These are phyloP conservation scores for Hydropsyche tenuis DNA, from an alignment of 1,140 invertebrate species.

Conservation along the genomic window DNA sequence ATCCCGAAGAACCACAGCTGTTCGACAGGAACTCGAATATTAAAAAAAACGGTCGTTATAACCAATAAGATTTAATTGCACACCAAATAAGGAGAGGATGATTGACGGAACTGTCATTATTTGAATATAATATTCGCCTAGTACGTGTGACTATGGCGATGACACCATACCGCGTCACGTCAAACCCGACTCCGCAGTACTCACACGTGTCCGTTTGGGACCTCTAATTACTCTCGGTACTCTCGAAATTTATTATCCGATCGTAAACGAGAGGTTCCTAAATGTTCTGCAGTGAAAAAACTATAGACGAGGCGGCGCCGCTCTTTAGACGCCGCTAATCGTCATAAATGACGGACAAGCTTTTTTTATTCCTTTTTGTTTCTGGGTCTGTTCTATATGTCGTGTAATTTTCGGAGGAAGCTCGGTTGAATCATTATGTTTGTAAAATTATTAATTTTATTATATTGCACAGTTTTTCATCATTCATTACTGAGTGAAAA, in stretches of 20 bases:
- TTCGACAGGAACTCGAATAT: not conserved
- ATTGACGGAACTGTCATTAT: constrained; percentile 32
- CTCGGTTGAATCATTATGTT: too few species aligned
- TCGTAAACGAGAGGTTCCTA: not conserved
- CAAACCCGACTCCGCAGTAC: too few species aligned
- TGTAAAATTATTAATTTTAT: too few species aligned
- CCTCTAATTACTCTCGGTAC: not conserved
- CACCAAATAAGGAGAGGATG: constrained; percentile 28
- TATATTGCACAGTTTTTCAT: too few species aligned
- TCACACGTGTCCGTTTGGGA: not conserved
- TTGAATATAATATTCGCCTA: constrained; percentile 16
- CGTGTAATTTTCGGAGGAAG: too few species aligned
- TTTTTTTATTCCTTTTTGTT: not conserved
- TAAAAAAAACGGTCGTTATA: constrained; percentile 20
- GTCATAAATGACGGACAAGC: not conserved
- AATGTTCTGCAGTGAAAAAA: not conserved
- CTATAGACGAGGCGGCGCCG: not conserved
- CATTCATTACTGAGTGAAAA: too few species aligned
- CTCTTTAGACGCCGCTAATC: not conserved
- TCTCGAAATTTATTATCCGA: not conserved
- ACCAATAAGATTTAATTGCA: constrained; percentile 34
- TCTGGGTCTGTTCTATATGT: too few species aligned
- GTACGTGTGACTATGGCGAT: not conserved
- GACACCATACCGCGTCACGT: too few species aligned
- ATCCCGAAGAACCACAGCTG: not conserved